A percentile compares a stretch with the other conserved stretches of the same genome.
phyloP scores from a whole-genome alignment of 2,113 vertebrate genomes.

The Urocynchramus pylzowi region DNA sequence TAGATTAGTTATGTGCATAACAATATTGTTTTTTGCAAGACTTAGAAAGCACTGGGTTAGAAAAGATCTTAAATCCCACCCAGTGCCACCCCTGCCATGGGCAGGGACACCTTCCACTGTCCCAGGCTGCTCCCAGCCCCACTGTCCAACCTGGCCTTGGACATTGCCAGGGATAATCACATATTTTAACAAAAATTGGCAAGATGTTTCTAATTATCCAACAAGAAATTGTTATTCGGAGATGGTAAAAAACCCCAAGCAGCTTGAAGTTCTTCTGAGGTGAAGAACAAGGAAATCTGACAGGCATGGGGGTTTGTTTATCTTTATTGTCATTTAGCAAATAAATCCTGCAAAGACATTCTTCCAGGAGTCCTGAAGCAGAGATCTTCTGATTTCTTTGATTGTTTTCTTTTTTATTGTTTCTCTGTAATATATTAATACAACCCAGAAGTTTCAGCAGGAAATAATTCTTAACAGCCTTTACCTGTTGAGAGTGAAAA shows the following conservation, averaged over 20 bases:
- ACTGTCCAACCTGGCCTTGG: fast-evolving
- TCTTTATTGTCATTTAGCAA: not conserved
- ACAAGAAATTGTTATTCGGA: not conserved
- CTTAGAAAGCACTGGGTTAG: not conserved
- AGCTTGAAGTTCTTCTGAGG: not conserved
- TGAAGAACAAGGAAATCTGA: not conserved
- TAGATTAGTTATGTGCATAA: not conserved
- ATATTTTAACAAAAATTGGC: not conserved
- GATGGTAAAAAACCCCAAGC: not conserved
- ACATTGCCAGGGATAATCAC: not conserved
- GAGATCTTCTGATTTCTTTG: not conserved
- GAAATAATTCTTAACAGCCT: not conserved
- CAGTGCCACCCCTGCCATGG: not conserved
- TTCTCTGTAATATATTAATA: not conserved
- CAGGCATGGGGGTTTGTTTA: not conserved
- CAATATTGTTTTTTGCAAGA: not conserved
- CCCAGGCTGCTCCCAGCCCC: not conserved
- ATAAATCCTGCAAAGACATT: not conserved
- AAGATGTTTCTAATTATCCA: not conserved
- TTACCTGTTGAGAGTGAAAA: not conserved
- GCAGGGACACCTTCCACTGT: not conserved
- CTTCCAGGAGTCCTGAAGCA: not conserved
- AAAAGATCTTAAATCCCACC: not conserved
- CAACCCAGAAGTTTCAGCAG: not conserved
- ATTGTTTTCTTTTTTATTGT: not conserved